Evolutionary conservation across 2,113 vertebrate species (phyloP), one percentile per base, ranked within the genome.

Genomic region (Oplegnathus fasciatus): DNA sequence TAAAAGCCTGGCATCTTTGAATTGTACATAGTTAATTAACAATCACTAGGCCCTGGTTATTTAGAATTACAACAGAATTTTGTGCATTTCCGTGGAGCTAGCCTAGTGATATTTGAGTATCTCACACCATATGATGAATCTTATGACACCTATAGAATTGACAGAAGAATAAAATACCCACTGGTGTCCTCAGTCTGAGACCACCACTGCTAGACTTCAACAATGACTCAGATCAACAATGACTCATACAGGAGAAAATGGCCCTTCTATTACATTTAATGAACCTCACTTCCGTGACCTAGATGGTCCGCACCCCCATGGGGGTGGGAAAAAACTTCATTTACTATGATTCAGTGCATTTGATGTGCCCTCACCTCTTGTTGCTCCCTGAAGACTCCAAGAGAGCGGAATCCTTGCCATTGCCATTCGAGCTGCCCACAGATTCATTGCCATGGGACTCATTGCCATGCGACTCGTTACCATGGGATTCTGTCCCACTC

Each of bases 401-500:
- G 0, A 97, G 90, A 55, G 95, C 93, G 0, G 96, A 96, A 69
- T 97, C 97, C 77, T 97, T 98, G 48, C 93, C 91, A 8, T 95
- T 96, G 92, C 94, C 93, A 10, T 87, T 95, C 2, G 93, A 96
- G 82, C 96, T 95, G 74, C 89, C 95, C 68, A 95, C 91, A 1
- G 96, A 96, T 70, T 96, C 96, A 13, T 97, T 96, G 69, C 95
- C 96, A 42, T 94, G 95, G 4, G 96, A 98, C 61, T 96, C 97
- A 52, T 93, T 96, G 2, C 97, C 96, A 0, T 90, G 93, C 0
- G 95, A 97, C 80, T 97, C 96, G 6, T 97, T 97, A 9, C 97
- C 94, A 66, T 96, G 96, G 80, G 96, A 96, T 70, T 97, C 96
- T 6, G 96, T 97, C 20, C 96, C 95, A 3, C 97, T 97, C 1